Base-by-base conservation (phyloP, 2,888 invertebrate species). In the Orgyia antiqua region DNA sequence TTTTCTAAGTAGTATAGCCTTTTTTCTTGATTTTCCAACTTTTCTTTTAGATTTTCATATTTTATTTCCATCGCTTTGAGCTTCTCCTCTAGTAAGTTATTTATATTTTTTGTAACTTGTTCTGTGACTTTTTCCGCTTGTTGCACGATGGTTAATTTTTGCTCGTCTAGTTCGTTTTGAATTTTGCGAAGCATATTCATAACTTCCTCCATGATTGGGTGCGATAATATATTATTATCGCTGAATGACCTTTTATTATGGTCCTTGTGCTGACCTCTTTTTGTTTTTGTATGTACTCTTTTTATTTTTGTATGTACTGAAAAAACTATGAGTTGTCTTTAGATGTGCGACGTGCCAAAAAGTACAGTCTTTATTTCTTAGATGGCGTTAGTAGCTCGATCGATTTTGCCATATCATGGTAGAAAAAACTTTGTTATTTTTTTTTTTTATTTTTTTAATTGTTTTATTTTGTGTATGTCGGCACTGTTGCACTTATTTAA, bases 151-250 rank as follows among this genome's bases (percentile, higher is more conserved):
- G 18, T 19, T 4, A 4, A 3, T 27, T 27, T 27, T 24, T 29
- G 23, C 17, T 29, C 29, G 10, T 29, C 23, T 4, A 24, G 24
- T 15, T 29, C 29, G 7, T 11, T 29, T 29, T 29, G 23, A 10
- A 29, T 29, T 29, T 29, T 24, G 12, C 10, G 24, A 13, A 29
- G 24, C 24, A 24, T 24, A 24, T 10, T 17, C 29, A 29, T 24
- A 7, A 29, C 29, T 29, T 29, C 27, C n/a, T 27, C 27, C 27
- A 27, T 27, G 19, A 8, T 27, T 27, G 10, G 7, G n/a, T 8
- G 7, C 7, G n/a, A 3, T n/a, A n/a, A n/a, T n/a, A n/a, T n/a
- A n/a, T n/a, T n/a, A n/a, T n/a, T n/a, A n/a, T n/a, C n/a, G n/a
- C n/a, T 17, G 7, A 13, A 9, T 9, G n/a, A 9, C 13, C 13